Conservation (phyloP, 2,797 vertebrate species). For the Pterois miles region DNA sequence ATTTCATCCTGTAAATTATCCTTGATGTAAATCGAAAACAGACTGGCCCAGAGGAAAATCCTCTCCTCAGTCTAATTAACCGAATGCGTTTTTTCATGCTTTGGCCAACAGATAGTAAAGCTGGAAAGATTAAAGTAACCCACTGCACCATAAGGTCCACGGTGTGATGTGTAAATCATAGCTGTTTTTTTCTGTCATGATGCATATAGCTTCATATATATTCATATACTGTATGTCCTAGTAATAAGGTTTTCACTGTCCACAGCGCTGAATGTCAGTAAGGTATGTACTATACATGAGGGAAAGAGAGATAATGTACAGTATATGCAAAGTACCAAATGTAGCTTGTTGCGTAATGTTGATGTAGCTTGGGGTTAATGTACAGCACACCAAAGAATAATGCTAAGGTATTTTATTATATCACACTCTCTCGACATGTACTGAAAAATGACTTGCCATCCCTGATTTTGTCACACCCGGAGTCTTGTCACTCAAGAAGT, state of each 20-base stretch:
- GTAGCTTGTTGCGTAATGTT: neutral
- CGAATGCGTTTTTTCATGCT: neutral
- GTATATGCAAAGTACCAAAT: neutral
- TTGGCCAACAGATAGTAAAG: conserved; percentile 21
- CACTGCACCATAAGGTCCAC: neutral
- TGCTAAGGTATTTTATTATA: neutral
- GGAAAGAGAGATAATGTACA: neutral
- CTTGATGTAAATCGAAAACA: conserved; percentile 36
- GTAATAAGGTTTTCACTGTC: neutral
- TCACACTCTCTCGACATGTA: neutral
- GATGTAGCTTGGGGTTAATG: neutral
- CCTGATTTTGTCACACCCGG: too few relatives aligned
- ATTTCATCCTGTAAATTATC: conserved; percentile 31
- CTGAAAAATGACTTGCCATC: neutral
- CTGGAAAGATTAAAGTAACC: neutral
- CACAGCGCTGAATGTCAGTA: neutral
- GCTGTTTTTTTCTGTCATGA: neutral
- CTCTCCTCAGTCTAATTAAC: conserved; percentile 19
- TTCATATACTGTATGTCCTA: neutral
- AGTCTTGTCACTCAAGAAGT: neutral
- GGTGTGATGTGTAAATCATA: neutral
- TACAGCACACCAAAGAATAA: neutral
- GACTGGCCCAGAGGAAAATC: conserved; percentile 26
- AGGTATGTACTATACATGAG: neutral
- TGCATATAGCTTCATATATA: neutral